phyloP scores from a whole-genome alignment of 30 jellyfish, hydroid and myxozoan species.

The Mastigias papua region DNA sequence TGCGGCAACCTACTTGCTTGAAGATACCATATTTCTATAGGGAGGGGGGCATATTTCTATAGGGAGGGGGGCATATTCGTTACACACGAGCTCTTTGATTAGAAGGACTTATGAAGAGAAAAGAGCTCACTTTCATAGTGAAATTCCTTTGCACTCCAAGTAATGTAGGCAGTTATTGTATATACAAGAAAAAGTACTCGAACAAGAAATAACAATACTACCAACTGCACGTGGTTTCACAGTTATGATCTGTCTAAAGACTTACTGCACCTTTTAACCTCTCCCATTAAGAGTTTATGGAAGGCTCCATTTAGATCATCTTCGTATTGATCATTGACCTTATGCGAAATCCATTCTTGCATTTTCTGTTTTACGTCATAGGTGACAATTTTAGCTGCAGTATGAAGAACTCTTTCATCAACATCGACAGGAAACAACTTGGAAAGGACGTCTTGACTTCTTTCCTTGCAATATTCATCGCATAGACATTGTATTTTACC shows the following conservation, averaged over 20 bases:
- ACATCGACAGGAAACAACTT: slow-evolving; percentile 32
- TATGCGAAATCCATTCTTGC: slow-evolving; percentile 35
- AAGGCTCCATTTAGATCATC: slow-evolving; percentile 41
- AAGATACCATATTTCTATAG: no score
- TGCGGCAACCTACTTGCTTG: no score
- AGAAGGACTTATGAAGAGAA: no score
- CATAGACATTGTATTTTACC: neutral
- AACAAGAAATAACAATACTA: neutral
- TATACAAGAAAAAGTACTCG: no score
- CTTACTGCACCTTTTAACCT: slow-evolving; percentile 37
- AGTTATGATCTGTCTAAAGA: neutral
- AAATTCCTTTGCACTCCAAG: no score
- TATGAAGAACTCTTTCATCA: slow-evolving; percentile 18
- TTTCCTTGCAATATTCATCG: slow-evolving; percentile 20
- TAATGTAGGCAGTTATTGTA: no score
- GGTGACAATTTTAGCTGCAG: slow-evolving; percentile 41
- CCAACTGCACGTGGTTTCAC: neutral
- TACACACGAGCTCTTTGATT: no score
- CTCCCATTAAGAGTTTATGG: slow-evolving; percentile 48
- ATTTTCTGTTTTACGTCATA: slow-evolving; percentile 37
- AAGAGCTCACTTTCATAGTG: no score
- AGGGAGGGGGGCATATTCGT: no score
- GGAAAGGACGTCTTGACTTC: slow-evolving; percentile 20
- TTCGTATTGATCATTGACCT: slow-evolving; percentile 25
- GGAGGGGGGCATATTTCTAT: no score